Base-by-base conservation (phyloP, 1,140 invertebrate genomes). In the Ips nitidus region DNA sequence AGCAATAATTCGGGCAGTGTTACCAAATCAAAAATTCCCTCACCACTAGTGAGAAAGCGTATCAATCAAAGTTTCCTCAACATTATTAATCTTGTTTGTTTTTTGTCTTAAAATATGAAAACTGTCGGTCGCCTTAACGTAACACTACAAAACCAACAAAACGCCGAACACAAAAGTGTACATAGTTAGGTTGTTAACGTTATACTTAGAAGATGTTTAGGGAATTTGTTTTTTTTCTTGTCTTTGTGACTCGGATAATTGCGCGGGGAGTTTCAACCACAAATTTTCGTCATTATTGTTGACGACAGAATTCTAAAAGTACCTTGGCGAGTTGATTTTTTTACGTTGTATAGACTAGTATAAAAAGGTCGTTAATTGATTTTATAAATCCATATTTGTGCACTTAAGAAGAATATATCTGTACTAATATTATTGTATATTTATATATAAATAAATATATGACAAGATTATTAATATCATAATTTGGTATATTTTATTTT, bases 351-450 rank as follows among this genome's bases (percentile, higher is more conserved):
- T 66, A 66, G 53, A 53, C 59, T 37, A 47, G 22, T 50, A 56
- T 66, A 41, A 69, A 42, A 58, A 56, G 53, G 41, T 70, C 55
- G 69, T 71, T 71, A 66, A 43, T 66, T 71, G 45, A 66, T 71
- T 71, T 71, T 71, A 71, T 71, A 71, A 63, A 66, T 71, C 58
- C 59, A 71, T 66, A 71, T 71, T 66, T 66, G 69, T 71, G 69
- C 69, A 71, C 69, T 71, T 71, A 66, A 71, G 63, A 70, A 71
- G 56, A 62, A 71, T 64, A 71, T 71, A 71, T 71, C 45, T 71
- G 69, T 71, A 71, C 69, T 71, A 71, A 71, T 71, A 71, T 43
- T 70, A 70, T 70, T 70, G 69, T 70, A 70, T 70, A 70, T 70
- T 70, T 70, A 70, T 70, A 69, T 62, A 70, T 70, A 70, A 22